Conservation (phyloP, 2,888 invertebrate genomes). For the Resseliella maxima region DNA sequence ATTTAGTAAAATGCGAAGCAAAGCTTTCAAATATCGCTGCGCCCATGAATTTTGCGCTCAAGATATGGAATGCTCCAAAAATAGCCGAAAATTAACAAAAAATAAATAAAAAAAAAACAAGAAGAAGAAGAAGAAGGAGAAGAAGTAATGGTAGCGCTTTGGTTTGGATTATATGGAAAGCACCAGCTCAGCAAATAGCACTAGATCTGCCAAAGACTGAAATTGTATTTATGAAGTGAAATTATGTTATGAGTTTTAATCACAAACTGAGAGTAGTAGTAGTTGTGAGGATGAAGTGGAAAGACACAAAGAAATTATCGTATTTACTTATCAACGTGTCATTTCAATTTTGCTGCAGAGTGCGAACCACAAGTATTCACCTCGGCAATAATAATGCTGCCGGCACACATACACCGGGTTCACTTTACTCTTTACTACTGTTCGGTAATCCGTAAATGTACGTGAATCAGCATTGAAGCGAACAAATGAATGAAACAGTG, state of each 20-base stretch:
- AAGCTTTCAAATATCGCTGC: background rate
- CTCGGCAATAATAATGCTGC: background rate
- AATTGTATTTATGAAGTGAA: slow-evolving; percentile 53
- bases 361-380: background rate
- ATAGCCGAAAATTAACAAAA: background rate
- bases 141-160: background rate
- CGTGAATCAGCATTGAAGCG: background rate
- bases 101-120: background rate
- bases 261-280: background rate
- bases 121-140: too few relatives aligned
- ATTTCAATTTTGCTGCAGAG: slow-evolving; percentile 18
- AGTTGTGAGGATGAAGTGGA: background rate
- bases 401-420: background rate
- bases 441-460: too few relatives aligned
- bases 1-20: background rate
- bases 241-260: slow-evolving; percentile 44
- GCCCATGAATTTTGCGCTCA: slow-evolving; percentile 29
- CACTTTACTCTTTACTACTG: background rate
- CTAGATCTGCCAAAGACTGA: background rate
- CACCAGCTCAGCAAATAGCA: slow-evolving; percentile 22
- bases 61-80: background rate
- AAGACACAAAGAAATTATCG: slow-evolving; percentile 48
- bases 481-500: background rate
- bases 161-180: background rate
- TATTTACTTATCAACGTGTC: slow-evolving; percentile 53